These are phyloP conservation scores for Pentalonia nigronervosa DNA, from an alignment of 1,140 invertebrate species.

Conservation along the genomic window DNA sequence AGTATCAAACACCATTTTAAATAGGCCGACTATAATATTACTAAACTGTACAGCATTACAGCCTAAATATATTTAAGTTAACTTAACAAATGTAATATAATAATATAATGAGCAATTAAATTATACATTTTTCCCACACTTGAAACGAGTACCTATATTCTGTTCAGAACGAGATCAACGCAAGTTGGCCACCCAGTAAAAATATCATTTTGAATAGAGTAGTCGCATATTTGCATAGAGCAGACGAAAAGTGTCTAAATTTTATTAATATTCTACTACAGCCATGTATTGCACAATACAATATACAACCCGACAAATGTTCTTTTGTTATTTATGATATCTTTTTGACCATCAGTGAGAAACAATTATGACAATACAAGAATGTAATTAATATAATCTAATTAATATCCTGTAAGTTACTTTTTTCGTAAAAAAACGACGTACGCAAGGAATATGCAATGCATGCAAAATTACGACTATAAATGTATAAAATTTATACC, in stretches of 20 bases:
- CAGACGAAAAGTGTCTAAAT: neutral
- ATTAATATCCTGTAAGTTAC: too few relatives aligned
- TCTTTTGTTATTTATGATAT: neutral
- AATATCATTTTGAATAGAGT: neutral
- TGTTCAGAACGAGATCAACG: neutral
- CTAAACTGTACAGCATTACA: neutral
- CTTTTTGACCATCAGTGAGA: neutral
- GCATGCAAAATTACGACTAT: too few relatives aligned
- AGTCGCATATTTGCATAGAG: neutral
- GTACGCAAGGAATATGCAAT: neutral
- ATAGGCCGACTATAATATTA: neutral
- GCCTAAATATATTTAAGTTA: neutral
- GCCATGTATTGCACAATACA: neutral
- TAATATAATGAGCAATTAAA: neutral
- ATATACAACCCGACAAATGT: neutral
- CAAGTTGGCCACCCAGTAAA: neutral
- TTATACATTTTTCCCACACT: neutral
- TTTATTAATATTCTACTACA: neutral
- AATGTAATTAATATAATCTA: neutral
- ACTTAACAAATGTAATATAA: neutral
- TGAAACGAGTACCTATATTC: neutral
- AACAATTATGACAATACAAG: neutral
- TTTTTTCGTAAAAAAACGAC: neutral
- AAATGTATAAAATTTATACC: too few relatives aligned
- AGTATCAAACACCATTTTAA: neutral